Conservation (phyloP, 2,113 vertebrate genomes). For the Oxyruncus cristatus region DNA sequence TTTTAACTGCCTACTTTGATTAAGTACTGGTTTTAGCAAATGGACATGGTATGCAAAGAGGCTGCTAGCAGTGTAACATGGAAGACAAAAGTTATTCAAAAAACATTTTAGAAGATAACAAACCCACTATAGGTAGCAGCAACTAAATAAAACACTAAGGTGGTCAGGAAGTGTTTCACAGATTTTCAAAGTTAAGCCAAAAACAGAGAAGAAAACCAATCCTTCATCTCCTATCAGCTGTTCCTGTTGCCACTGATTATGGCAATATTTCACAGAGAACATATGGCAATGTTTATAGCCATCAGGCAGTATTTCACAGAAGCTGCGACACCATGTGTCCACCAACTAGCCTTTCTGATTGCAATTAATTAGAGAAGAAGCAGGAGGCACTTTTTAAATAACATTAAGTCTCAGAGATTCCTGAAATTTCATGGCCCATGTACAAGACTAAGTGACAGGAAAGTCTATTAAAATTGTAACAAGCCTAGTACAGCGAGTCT, state of each 20-base stretch:
- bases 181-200: slow-evolving; percentile 6
- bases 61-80: neutral
- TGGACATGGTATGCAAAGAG: neutral
- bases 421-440: slow-evolving; percentile 53
- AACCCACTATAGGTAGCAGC: neutral
- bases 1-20: slow-evolving; percentile 24
- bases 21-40: slow-evolving; percentile 34
- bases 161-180: slow-evolving; percentile 21
- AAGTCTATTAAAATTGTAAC: slow-evolving; percentile 48
- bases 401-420: slow-evolving; percentile 51
- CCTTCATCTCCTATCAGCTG: slow-evolving; percentile 55
- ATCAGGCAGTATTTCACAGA: slow-evolving; percentile 77
- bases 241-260: slow-evolving; percentile 65
- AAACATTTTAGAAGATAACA: neutral
- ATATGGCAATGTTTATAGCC: slow-evolving; percentile 77
- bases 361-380: slow-evolving; percentile 76
- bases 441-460: slow-evolving; percentile 44
- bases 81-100: neutral
- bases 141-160: neutral
- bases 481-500: neutral
- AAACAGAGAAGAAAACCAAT: slow-evolving; percentile 33
- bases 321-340: slow-evolving; percentile 75
- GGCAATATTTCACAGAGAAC: slow-evolving; percentile 72
- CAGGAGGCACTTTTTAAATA: slow-evolving; percentile 66
- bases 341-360: slow-evolving; percentile 76